Percentiles rank a stretch among this genome's conserved stretches.
phyloP scores from a whole-genome alignment of 2,888 invertebrate genomes.

The Drosophila neonasuta region DNA sequence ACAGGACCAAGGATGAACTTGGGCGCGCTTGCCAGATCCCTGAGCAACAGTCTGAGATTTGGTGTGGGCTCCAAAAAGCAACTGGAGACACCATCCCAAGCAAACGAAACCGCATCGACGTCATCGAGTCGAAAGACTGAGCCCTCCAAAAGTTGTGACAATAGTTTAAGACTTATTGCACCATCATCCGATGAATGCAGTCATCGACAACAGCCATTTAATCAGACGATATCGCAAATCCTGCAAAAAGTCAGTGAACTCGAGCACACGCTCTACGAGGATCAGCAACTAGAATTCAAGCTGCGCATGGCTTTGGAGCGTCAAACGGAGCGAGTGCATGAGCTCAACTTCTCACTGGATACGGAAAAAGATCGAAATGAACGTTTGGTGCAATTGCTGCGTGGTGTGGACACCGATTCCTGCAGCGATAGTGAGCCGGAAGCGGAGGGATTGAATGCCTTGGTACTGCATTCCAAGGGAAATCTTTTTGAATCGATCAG shows the following conservation, averaged over 20 bases:
- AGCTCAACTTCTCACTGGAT: conserved; percentile 71
- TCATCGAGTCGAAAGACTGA: neutral
- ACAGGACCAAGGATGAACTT: conserved; percentile 61
- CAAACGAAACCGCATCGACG: conserved; percentile 14
- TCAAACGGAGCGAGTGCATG: conserved; percentile 68
- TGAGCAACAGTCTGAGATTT: conserved; percentile 53
- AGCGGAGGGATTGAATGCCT: conserved; percentile 13
- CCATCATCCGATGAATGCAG: conserved; percentile 25
- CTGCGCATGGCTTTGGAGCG: conserved; percentile 70
- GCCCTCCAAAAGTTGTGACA: neutral
- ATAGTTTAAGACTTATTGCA: conserved; percentile 4
- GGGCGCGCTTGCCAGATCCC: conserved; percentile 54
- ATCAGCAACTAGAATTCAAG: conserved; percentile 74
- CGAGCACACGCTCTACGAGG: conserved; percentile 73
- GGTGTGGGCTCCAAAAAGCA: conserved; percentile 38
- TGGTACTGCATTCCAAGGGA: conserved; percentile 38
- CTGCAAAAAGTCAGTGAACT: conserved; percentile 71
- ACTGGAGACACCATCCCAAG: neutral
- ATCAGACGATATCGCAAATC: conserved; percentile 62
- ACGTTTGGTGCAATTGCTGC: conserved; percentile 75
- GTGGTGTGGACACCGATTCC: conserved; percentile 68
- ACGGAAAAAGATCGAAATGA: conserved; percentile 77
- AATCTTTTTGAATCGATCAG: conserved; percentile 70
- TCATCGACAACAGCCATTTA: conserved; percentile 39
- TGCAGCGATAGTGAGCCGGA: conserved; percentile 59